Conservation (phyloP, 2,113 vertebrate genomes). For the Cricetomys ansorgei region DNA sequence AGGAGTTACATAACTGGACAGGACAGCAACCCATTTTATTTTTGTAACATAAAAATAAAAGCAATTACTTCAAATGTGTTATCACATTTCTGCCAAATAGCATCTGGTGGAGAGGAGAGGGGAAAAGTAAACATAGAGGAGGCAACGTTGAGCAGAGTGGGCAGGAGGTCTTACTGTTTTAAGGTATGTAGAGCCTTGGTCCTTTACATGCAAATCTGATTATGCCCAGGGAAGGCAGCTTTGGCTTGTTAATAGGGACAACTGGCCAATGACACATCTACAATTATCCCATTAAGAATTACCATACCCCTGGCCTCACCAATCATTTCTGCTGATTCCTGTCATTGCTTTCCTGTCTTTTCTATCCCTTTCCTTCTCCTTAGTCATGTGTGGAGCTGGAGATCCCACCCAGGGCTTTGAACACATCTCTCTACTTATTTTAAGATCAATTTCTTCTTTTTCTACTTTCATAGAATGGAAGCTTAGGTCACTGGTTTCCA, state of each 20-base stretch:
- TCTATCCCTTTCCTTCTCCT: neutral
- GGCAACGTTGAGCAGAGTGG: neutral
- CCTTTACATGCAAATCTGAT: too few relatives aligned
- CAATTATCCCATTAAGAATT: neutral
- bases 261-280: neutral
- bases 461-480: neutral
- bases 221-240: neutral
- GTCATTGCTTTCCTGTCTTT: neutral
- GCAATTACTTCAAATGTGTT: neutral
- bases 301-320: neutral
- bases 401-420: neutral
- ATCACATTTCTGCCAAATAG: neutral
- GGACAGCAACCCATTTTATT: neutral
- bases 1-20: neutral
- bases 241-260: neutral
- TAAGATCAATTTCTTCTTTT: neutral
- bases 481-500: neutral
- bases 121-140: neutral
- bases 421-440: neutral
- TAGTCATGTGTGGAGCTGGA: neutral
- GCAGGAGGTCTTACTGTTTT: neutral
- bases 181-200: neutral
- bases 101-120: neutral
- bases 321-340: neutral
- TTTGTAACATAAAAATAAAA: neutral